Conservation (phyloP, 1,140 invertebrate species). For the Aporrectodea caliginosa region DNA sequence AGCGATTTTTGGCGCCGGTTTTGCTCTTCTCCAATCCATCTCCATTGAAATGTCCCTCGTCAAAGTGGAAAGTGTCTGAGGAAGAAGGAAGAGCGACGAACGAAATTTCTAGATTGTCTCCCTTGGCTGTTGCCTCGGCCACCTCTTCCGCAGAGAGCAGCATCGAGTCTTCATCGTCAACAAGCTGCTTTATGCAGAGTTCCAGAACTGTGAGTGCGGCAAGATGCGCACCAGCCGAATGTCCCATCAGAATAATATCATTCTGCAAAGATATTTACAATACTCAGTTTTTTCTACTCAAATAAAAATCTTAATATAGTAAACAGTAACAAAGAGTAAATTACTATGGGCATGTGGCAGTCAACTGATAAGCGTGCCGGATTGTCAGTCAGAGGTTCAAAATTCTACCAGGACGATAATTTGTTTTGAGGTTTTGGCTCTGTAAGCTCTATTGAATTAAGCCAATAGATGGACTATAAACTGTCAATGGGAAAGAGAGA, state of each 20-base stretch:
- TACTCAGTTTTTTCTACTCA: too few species aligned
- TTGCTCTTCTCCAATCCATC: not conserved
- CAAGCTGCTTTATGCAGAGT: constrained; percentile 34
- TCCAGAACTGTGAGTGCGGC: constrained; percentile 48
- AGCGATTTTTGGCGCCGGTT: not conserved
- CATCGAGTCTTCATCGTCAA: not conserved
- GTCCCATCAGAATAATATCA: constrained; percentile 48
- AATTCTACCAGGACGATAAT: too few species aligned
- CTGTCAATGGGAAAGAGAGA: too few species aligned
- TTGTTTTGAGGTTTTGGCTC: too few species aligned
- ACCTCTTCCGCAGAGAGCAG: not conserved
- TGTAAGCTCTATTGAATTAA: too few species aligned
- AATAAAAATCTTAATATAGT: too few species aligned
- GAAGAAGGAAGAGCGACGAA: not conserved
- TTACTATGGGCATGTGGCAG: too few species aligned
- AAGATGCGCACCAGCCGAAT: constrained; percentile 52
- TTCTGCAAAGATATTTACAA: constrained; percentile 45
- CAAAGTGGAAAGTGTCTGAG: constrained; percentile 33
- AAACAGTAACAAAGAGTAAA: too few species aligned
- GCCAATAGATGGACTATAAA: too few species aligned
- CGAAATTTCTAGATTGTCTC: not conserved
- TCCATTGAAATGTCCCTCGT: constrained; percentile 38
- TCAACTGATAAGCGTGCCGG: too few species aligned
- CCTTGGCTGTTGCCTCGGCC: not conserved
- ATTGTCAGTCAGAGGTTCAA: too few species aligned